Evolutionary conservation across 2,113 vertebrate species (phyloP), one percentile per base, ranked within the genome.

Genomic region (Brevimyrus niger): DNA sequence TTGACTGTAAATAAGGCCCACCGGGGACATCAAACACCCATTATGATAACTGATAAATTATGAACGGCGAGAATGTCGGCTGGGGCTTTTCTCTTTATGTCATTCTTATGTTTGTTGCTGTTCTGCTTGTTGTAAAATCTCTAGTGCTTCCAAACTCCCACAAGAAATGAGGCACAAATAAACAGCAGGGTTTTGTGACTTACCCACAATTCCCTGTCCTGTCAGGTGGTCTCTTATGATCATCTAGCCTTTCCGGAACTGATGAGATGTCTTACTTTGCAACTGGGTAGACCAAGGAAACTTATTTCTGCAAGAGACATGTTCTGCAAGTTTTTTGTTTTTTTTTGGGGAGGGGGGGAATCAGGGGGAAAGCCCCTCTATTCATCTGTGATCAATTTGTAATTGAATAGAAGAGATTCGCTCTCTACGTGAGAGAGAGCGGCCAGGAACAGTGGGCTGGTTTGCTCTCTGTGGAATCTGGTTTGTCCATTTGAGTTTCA

Each of bases 31-130:
- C 42, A 87, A 46, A 87, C 11, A 17, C 50, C 50, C 50, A 38
- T 87, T 53, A 87, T 73, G 84, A 51, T 73, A 50, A 11, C 44
- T 61, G 44, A 50, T 86, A 87, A 87, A 87, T 87, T 51, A 53
- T 87, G 48, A 87, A 87, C n/a, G 55, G 17, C 27, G 48, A n/a
- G 76, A 88, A 53, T 21, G 48, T 80, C 83, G 0, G 11, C 17
- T 4, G 55, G 44, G 58, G 17, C 55, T 65, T 82, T 11, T n/a
- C 6, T 58, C 38, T 89, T 61, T 50, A 27, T n/a, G 15, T 44
- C 19, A 10, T 42, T 38, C 42, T 84, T 84, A 84, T 84, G 82
- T 84, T 84, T 47, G 31, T 76, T n/a, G 35, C 31, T 53, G 21
- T 48, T 53, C 21, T 85, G 46, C 48, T n/a, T 85, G 44, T 31